A percentile compares a stretch with the other conserved stretches of the same genome.
Evolutionary conservation across 2,888 invertebrate species (phyloP).

Genomic region (Hypselothyrea guttata): DNA sequence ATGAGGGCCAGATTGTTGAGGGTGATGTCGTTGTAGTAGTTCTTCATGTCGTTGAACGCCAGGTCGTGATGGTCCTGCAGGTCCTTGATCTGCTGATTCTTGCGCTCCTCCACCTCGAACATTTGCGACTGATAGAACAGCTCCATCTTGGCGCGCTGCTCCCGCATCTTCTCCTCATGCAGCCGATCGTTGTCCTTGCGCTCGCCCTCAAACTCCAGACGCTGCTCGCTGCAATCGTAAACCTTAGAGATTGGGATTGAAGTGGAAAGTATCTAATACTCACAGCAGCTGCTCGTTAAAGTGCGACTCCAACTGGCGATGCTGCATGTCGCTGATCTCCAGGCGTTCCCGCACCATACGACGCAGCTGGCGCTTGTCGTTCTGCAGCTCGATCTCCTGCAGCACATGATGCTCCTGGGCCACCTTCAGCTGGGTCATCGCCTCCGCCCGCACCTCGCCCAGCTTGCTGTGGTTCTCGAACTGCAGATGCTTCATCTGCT

Average conservation of each 20-base stretch:
- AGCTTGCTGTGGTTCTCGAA: slow-evolving; percentile 94
- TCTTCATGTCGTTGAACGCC: slow-evolving; percentile 94
- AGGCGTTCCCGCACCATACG: slow-evolving; percentile 84
- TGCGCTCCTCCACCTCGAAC: slow-evolving; percentile 94
- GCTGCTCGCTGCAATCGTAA: slow-evolving; percentile 84
- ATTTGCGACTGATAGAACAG: slow-evolving; percentile 91
- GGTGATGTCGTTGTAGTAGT: slow-evolving; percentile 97
- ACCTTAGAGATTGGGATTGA: no score
- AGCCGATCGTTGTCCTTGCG: slow-evolving; percentile 85
- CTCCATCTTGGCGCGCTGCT: slow-evolving; percentile 87
- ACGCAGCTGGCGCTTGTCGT: slow-evolving; percentile 83
- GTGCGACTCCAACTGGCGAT: slow-evolving; percentile 79
- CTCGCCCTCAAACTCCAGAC: slow-evolving; percentile 86
- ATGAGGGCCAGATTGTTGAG: slow-evolving; percentile 95
- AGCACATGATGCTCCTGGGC: slow-evolving; percentile 91
- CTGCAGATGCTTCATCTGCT: slow-evolving; percentile 95
- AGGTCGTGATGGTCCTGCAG: slow-evolving; percentile 92
- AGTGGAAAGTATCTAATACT: slow-evolving; percentile 26
- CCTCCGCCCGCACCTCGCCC: slow-evolving; percentile 92
- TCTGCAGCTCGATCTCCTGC: slow-evolving; percentile 89
- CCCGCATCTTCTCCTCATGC: slow-evolving; percentile 86
- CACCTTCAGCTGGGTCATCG: slow-evolving; percentile 90
- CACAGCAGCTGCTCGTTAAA: slow-evolving; percentile 79
- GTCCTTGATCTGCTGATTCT: slow-evolving; percentile 92
- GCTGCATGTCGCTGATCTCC: slow-evolving; percentile 80